Percentiles rank a stretch among this genome's conserved stretches.
These are phyloP conservation scores for Lophius americanus DNA, from an alignment of 2,797 vertebrate genomes.

Conservation along the genomic window DNA sequence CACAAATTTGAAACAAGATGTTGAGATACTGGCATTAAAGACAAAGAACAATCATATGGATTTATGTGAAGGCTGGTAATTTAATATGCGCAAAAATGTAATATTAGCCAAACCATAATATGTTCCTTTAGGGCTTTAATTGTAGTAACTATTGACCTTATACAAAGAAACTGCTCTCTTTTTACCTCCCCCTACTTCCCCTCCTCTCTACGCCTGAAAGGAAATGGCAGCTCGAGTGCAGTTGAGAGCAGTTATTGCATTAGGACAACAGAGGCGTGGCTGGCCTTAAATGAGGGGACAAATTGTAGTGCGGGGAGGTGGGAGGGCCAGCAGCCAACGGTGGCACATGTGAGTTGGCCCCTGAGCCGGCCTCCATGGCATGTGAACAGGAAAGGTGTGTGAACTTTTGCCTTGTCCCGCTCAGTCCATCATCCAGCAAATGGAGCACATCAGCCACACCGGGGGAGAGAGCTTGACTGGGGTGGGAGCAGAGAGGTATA, in stretches of 20 bases:
- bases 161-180: constrained; percentile 57
- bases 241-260: constrained; percentile 63
- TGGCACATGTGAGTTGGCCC: constrained; percentile 70
- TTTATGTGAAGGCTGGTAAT: constrained; percentile 13
- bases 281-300: constrained; percentile 69
- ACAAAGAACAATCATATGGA: neutral
- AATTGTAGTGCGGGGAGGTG: constrained; percentile 64
- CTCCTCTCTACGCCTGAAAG: constrained; percentile 44
- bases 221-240: constrained; percentile 57
- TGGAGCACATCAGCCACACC: constrained; percentile 89
- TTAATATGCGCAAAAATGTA: constrained; percentile 10
- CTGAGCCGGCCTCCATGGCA: constrained; percentile 74
- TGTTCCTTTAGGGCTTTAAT: constrained; percentile 35
- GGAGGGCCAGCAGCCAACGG: constrained; percentile 53
- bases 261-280: constrained; percentile 67
- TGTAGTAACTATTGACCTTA: constrained; percentile 38
- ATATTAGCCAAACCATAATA: constrained; percentile 32
- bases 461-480: constrained; percentile 53
- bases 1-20: constrained; percentile 23
- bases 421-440: constrained; percentile 95
- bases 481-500: constrained; percentile 42
- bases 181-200: constrained; percentile 13
- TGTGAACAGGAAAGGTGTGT: constrained; percentile 96
- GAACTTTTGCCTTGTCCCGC: constrained; percentile 91
- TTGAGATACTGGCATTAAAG: constrained; percentile 22